A percentile compares a stretch with the other conserved stretches of the same genome.
These are phyloP conservation scores for Ecliptopera silaceata DNA, from an alignment of 2,888 invertebrate species.

Conservation along the genomic window DNA sequence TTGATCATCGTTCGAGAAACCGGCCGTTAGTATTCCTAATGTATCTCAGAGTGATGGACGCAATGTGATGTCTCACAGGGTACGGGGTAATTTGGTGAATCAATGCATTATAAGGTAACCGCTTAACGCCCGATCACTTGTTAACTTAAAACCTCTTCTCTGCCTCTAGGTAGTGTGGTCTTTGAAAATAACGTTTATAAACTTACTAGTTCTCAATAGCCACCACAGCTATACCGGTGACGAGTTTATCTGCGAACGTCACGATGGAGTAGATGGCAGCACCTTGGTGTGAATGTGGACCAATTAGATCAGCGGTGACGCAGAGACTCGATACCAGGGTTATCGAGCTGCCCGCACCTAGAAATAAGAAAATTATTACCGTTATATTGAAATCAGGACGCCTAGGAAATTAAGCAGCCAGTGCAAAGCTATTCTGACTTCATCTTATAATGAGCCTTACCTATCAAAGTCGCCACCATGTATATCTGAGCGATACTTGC, in stretches of 20 bases:
- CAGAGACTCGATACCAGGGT: conserved; percentile 94
- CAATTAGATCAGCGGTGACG: conserved; percentile 95
- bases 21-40: too few relatives aligned
- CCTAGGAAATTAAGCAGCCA: not conserved
- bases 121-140: too few relatives aligned
- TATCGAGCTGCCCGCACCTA: conserved; percentile 91
- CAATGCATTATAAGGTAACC: too few relatives aligned
- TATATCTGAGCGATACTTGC: conserved; percentile 81
- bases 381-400: not conserved
- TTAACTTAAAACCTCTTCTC: too few relatives aligned
- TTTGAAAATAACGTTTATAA: not conserved
- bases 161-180: too few relatives aligned
- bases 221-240: conserved; percentile 94
- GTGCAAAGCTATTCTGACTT: not conserved
- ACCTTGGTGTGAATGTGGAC: conserved; percentile 92
- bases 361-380: conserved; percentile 4
- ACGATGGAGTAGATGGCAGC: conserved; percentile 97
- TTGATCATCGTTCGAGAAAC: too few relatives aligned
- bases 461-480: conserved; percentile 82
- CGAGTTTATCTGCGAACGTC: conserved; percentile 95
- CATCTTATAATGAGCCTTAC: conserved; percentile 51
- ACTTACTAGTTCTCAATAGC: conserved; percentile 91
- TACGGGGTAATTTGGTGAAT: too few relatives aligned
- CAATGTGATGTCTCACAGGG: too few relatives aligned
- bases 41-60: too few relatives aligned